These are phyloP conservation scores for Clunio marinus DNA, from an alignment of 2,888 invertebrate genomes.

Conservation along the genomic window DNA sequence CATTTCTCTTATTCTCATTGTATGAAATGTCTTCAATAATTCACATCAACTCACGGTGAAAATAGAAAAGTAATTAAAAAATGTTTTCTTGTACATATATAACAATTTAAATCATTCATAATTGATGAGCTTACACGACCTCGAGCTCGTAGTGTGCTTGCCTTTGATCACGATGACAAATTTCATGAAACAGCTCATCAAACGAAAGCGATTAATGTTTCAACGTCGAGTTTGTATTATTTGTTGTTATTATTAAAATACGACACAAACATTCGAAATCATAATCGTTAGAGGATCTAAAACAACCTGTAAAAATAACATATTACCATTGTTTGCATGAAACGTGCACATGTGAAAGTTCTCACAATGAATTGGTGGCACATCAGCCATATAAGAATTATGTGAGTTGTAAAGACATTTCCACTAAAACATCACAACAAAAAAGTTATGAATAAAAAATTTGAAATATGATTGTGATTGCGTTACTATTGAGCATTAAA, in stretches of 20 bases:
- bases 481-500: slow-evolving; percentile 29
- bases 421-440: background rate
- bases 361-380: slow-evolving; percentile 21
- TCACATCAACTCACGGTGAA: background rate
- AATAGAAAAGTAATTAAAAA: background rate
- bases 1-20: no score
- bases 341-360: slow-evolving; percentile 13
- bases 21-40: no score
- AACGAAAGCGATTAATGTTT: slow-evolving; percentile 6
- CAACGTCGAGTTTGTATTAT: background rate
- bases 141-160: background rate
- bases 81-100: background rate
- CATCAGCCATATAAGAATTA: slow-evolving; percentile 11
- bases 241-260: background rate
- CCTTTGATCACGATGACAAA: background rate
- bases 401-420: slow-evolving; percentile 23
- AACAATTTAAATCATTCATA: slow-evolving; percentile 20
- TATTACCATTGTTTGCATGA: slow-evolving; percentile 16
- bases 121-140: slow-evolving; percentile 14
- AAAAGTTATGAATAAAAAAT: slow-evolving; percentile 33
- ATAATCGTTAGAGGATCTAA: slow-evolving; percentile 14
- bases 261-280: slow-evolving; percentile 27
- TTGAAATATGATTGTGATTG: slow-evolving; percentile 37
- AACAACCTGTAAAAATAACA: slow-evolving; percentile 31
- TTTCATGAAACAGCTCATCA: background rate